Conservation (phyloP, 2,888 invertebrate species). For the Phengaris arion region DNA sequence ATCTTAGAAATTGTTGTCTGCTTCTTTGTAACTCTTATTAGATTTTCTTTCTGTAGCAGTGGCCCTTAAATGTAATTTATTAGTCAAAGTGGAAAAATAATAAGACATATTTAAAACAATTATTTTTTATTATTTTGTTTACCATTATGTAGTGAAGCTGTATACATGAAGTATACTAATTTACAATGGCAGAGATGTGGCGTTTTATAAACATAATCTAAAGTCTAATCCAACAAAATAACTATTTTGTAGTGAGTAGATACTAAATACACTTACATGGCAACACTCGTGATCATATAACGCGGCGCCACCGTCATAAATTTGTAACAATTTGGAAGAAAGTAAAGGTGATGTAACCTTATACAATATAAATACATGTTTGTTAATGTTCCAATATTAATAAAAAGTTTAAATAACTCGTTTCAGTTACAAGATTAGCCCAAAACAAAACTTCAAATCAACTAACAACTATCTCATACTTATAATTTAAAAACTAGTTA, state of each 20-base stretch:
- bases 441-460: constrained; percentile 47
- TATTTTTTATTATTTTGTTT: constrained; percentile 74
- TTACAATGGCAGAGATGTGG: constrained; percentile 61
- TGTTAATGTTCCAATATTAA: constrained; percentile 23
- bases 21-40: not conserved
- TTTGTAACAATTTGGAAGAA: constrained; percentile 32
- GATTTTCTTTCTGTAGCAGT: not conserved
- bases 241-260: constrained; percentile 30
- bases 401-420: constrained; percentile 29
- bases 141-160: constrained; percentile 72
- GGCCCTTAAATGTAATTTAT: not conserved
- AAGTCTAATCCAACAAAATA: constrained; percentile 34
- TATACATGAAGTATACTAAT: constrained; percentile 69
- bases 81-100: constrained; percentile 45
- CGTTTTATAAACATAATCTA: constrained; percentile 45
- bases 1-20: not conserved
- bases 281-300: constrained; percentile 46
- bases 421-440: constrained; percentile 35
- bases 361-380: constrained; percentile 27
- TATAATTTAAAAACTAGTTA: constrained; percentile 43
- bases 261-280: constrained; percentile 39
- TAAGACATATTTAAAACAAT: constrained; percentile 66
- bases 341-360: constrained; percentile 26
- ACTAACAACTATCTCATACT: constrained; percentile 49
- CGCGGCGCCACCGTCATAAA: constrained; percentile 39